Percentiles rank a stretch among this genome's conserved stretches.
phyloP scores from a whole-genome alignment of 2,797 vertebrate species.

The Melanotaenia pygmaea region DNA sequence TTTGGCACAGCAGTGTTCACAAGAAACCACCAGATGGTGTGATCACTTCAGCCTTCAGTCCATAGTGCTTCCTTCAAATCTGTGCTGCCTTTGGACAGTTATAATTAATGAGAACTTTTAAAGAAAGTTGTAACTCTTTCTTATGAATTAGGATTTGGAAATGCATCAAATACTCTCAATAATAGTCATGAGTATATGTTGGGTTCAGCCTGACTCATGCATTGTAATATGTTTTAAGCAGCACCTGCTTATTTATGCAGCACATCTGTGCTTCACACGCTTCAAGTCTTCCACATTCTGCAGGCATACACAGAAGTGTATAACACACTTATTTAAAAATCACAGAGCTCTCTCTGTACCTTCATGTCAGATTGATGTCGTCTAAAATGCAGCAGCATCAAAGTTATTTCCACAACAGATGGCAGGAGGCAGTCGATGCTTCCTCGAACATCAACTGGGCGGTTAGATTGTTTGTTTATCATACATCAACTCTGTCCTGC shows the following conservation, averaged over 20 bases:
- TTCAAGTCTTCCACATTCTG: slow-evolving; percentile 15
- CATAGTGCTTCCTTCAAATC: neutral
- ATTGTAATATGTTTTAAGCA: slow-evolving; percentile 26
- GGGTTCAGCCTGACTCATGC: slow-evolving; percentile 18
- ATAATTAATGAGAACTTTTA: slow-evolving; percentile 1
- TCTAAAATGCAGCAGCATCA: slow-evolving; percentile 27
- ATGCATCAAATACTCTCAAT: neutral
- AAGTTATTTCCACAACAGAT: slow-evolving; percentile 68
- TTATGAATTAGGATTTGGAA: neutral
- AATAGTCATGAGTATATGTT: slow-evolving; percentile 22
- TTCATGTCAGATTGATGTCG: slow-evolving; percentile 18
- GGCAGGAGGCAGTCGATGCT: slow-evolving; percentile 44
- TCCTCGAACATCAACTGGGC: slow-evolving; percentile 42
- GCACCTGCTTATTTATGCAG: slow-evolving; percentile 23
- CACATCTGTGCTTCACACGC: slow-evolving; percentile 22
- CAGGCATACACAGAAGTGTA: neutral
- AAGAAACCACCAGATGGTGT: slow-evolving; percentile 49
- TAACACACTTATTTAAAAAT: neutral
- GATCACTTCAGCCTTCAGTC: slow-evolving; percentile 8
- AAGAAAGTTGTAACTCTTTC: neutral
- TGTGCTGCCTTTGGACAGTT: neutral
- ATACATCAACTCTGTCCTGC: slow-evolving; percentile 47
- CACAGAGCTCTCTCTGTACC: slow-evolving; percentile 1
- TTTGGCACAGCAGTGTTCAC: neutral
- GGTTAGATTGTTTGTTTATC: slow-evolving; percentile 67